Evolutionary conservation across 1,140 invertebrate genomes (phyloP).

Genomic region (Brachystomella parvula): DNA sequence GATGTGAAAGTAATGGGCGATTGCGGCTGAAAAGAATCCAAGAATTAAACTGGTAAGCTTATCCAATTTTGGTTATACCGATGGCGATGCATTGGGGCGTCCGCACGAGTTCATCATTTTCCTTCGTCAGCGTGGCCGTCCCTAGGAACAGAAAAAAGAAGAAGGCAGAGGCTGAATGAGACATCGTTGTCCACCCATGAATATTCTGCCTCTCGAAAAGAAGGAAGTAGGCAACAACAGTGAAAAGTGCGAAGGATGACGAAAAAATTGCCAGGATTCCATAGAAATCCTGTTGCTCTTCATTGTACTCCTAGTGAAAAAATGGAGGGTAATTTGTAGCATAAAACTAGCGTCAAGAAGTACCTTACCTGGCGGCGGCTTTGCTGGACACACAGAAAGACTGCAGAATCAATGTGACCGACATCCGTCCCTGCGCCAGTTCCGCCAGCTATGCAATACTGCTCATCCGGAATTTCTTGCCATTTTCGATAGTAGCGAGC

Average conservation of each 20-base stretch:
- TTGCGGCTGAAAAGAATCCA: neutral
- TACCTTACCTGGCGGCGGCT: neutral
- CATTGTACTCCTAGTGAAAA: neutral
- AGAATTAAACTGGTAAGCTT: neutral
- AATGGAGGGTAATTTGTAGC: neutral
- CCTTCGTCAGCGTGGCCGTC: constrained; percentile 10
- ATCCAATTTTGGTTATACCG: neutral
- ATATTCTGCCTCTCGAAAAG: constrained; percentile 23
- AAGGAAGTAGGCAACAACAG: constrained; percentile 12
- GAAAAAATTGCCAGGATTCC: neutral
- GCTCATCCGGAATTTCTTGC: neutral
- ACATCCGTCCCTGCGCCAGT: neutral
- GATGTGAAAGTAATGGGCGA: neutral
- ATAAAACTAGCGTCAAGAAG: neutral
- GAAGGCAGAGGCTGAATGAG: constrained; percentile 2
- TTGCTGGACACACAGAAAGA: neutral
- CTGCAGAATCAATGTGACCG: neutral
- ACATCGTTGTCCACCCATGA: constrained; percentile 21
- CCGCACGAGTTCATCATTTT: neutral
- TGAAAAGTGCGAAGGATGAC: constrained; percentile 18
- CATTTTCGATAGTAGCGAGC: constrained; percentile 5
- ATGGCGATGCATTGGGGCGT: neutral
- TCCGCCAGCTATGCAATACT: neutral
- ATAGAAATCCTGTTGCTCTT: neutral
- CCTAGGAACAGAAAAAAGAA: constrained; percentile 19